phyloP scores from a whole-genome alignment of 2,888 invertebrate genomes.

The Acanthococcus lagerstroemiae region DNA sequence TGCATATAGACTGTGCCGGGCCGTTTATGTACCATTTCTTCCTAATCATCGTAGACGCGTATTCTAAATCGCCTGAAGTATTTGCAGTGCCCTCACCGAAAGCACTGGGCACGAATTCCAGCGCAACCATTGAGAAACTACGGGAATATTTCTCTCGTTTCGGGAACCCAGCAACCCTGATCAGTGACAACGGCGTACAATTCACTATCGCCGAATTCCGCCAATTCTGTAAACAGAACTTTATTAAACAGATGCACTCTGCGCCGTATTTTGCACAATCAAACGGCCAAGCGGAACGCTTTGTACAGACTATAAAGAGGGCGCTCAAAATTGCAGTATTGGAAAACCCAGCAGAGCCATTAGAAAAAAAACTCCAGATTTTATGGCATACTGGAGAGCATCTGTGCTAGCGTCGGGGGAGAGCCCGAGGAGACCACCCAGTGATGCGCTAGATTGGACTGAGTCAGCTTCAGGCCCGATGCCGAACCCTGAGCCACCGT shows the following conservation, averaged over 20 bases:
- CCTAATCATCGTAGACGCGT: neutral
- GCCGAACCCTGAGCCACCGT: too few relatives aligned
- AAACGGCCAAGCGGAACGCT: constrained; percentile 8
- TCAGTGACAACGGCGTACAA: too few relatives aligned
- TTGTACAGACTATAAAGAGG: neutral
- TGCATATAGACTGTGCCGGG: neutral
- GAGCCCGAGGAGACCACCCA: too few relatives aligned
- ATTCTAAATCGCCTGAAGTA: neutral
- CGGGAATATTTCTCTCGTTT: too few relatives aligned
- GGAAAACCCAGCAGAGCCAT: neutral
- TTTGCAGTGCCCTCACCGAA: neutral
- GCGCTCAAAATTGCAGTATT: neutral
- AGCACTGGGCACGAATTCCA: too few relatives aligned
- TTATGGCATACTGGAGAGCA: neutral
- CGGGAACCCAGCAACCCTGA: too few relatives aligned
- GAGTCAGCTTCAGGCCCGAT: too few relatives aligned
- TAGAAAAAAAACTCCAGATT: neutral
- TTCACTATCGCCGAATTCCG: too few relatives aligned
- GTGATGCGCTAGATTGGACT: too few relatives aligned
- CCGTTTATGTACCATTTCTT: neutral
- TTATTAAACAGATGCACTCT: neutral
- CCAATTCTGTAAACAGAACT: too few relatives aligned
- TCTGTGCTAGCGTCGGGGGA: neutral
- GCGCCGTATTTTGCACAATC: neutral
- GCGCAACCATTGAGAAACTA: neutral